Evolutionary conservation across 2,113 vertebrate genomes (phyloP), one percentile per base, ranked within the genome.

Genomic region (Mus pahari): DNA sequence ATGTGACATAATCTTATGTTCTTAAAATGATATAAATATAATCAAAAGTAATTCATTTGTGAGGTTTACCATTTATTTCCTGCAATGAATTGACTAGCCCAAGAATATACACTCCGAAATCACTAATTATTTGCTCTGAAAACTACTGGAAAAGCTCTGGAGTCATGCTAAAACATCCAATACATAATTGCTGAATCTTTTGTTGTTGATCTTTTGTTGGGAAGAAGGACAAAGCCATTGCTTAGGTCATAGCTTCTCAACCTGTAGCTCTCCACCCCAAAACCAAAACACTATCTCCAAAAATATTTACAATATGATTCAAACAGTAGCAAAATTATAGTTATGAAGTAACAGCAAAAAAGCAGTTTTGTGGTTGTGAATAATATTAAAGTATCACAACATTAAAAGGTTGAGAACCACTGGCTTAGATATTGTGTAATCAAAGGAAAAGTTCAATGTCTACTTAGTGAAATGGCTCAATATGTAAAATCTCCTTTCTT

Each of bases 21-120:
- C 31, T 93, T 73, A 84, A 33, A 93, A 36, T 31, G 73, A n/a
- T 1, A 70, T 45, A 95, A 66, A 53, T 55, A 77, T 48, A 79
- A 48, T 62, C 12, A 33, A 79, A 71, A 48, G 28, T 7, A 0
- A 24, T 26, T 31, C 12, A n/a, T n/a, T 66, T 45, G 16, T 28
- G 22, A 39, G 22, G 26, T 88, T 4, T 50, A 55, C 4, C 2
- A 19, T 55, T 50, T 3, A 55, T 71, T 71, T 55, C 22, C 22
- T 50, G 5, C 33, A 75, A 20, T n/a, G 2, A 53, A 64, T 48
- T 33, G 6, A 62, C 19, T 78, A 68, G 7, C 6, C 68, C 12
- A 50, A 71, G 5, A 89, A 75, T 14, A 79, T 7, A 36, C 5
- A 39, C 7, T 86, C 58, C 88, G 11, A 53, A 77, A 71, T n/a